Evolutionary conservation across 2,888 invertebrate genomes (phyloP), one percentile per base, ranked within the genome.

Genomic region (Drosophila gaucha): DNA sequence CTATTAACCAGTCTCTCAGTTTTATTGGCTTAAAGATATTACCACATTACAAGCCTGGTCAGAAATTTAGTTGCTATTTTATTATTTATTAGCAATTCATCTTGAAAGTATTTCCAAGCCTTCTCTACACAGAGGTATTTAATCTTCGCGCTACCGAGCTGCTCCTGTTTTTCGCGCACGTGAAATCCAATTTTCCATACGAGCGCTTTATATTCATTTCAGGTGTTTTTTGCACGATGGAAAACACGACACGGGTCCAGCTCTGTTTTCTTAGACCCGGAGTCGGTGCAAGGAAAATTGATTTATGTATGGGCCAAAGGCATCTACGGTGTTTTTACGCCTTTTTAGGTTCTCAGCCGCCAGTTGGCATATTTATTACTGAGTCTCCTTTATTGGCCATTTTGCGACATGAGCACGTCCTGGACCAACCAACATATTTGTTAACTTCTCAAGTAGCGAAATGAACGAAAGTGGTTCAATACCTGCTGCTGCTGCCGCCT

Each of bases 311-410:
- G 31, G 38, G 41, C 56, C 67, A 57, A 44, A 58, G 55, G 60
- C 58, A 58, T 49, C 38, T 59, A n/a, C 18, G 43, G 26, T 43
- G 43, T 62, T 86, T 83, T 86, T 70, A 79, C 72, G 80, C 77
- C 74, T 72, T 86, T 76, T 71, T 33, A 63, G 60, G 54, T 67
- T 47, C 58, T 52, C 58, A 52, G 74, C 33, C 65, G 71, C 79
- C 77, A 72, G 72, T 47, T 50, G 72, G 75, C 84, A 80, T 83
- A 83, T 83, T 86, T 84, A 86, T 86, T 75, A 60, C 60, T 31
- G 20, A 68, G 72, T 64, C 67, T 63, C 49, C 70, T 73, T 80
- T 68, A 82, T 82, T 83, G 82, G 69, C 59, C 43, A 65, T 57
- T 59, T 60, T 76, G 63, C 57, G 66, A 73, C 56, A 66, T 57